Evolutionary conservation across 1,140 invertebrate genomes (phyloP), one percentile per base, ranked within the genome.

Genomic region (Ceratosolen solmsi): DNA sequence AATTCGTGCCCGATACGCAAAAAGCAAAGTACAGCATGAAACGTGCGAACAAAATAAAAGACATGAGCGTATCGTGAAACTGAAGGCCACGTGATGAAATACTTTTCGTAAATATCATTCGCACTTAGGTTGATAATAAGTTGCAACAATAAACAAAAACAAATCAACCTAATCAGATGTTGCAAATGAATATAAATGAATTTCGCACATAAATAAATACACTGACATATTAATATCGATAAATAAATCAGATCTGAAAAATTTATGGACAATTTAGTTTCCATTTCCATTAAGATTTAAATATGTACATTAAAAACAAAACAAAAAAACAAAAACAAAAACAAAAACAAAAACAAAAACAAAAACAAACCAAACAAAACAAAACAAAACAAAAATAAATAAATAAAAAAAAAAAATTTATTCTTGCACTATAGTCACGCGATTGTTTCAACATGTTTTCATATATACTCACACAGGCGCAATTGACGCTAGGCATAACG

Each of bases 101-200:
- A 68, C n/a, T 68, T 68, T 68, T 68, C 22, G 20, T 22, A 38
- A 68, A 38, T 38, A 38, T 17, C 63, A 68, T 68, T 68, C 15
- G 30, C 27, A 36, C 20, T 68, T 22, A n/a, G 7, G 2, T 1
- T 22, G 30, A 38, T 68, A 38, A 38, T 22, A 38, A 68, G 38
- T 38, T 38, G 36, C 9, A 68, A 68, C 20, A 68, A 38, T n/a
- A 17, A 68, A 68, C 15, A 38, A 68, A 38, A n/a, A n/a, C 9
- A 38, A 20, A 63, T 20, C 27, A 68, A 38, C 30, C 30, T 38
- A 38, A 68, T n/a, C 2, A 65, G 30, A 65, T n/a, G n/a, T n/a
- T n/a, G 7, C 11, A 3, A 54, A 3, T 54, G 51, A 54, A 20
- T 8, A 46, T 46, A 46, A 15, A 22, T 54, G 11, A 54, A 54